Percentiles rank a stretch among this genome's conserved stretches.
These are phyloP conservation scores for Engystomops pustulosus DNA, from an alignment of 2,113 vertebrate species.

Conservation along the genomic window DNA sequence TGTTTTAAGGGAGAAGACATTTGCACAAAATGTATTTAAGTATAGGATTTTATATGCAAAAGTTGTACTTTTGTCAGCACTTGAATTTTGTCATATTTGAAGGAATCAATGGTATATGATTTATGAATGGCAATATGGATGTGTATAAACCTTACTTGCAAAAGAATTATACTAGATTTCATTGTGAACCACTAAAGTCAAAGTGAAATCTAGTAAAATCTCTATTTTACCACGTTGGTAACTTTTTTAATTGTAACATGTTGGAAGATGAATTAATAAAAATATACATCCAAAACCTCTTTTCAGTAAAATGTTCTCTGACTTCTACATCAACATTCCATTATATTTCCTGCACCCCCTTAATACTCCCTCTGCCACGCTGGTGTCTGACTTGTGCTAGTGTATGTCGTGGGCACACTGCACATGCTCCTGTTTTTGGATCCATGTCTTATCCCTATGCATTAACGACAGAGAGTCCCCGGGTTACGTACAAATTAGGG, in stretches of 20 bases:
- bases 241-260: conserved; percentile 15
- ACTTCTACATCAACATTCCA: too few species aligned
- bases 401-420: too few species aligned
- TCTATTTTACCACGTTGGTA: conserved; percentile 51
- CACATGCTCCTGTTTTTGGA: too few species aligned
- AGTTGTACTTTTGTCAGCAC: conserved; percentile 2
- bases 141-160: conserved; percentile 16
- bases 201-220: conserved; percentile 5
- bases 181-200: neutral
- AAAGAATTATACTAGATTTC: conserved; percentile 14
- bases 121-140: neutral
- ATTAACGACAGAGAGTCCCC: too few species aligned
- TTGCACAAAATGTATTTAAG: conserved; percentile 25
- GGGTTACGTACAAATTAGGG: too few species aligned
- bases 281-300: neutral
- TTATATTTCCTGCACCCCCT: too few species aligned
- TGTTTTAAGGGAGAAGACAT: neutral
- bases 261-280: neutral
- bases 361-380: too few species aligned
- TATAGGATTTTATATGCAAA: conserved; percentile 6
- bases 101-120: neutral
- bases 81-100: conserved; percentile 8
- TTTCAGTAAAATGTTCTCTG: conserved; percentile 7
- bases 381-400: too few species aligned
- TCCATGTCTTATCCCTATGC: too few species aligned